phyloP scores from a whole-genome alignment of 1,140 invertebrate genomes.

The Brachionus manjavacas region DNA sequence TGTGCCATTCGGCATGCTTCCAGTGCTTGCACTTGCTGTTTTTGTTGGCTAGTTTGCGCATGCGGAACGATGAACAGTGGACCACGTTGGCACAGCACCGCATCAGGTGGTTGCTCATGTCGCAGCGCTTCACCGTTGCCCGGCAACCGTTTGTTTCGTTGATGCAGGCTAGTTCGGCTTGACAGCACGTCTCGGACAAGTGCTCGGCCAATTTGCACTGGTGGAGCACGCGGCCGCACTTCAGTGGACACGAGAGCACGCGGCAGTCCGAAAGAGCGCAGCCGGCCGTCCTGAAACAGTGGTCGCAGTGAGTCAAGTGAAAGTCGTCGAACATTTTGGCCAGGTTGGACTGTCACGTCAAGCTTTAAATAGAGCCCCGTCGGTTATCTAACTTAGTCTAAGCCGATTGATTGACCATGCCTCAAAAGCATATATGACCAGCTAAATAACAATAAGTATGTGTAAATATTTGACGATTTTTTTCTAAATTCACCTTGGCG shows the following conservation, averaged over 20 bases:
- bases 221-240: neutral
- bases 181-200: neutral
- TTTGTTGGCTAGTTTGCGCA: neutral
- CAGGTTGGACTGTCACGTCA: too few species aligned
- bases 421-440: neutral
- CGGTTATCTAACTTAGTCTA: neutral
- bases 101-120: neutral
- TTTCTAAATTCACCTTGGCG: slow-evolving; percentile 3
- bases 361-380: neutral
- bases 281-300: neutral
- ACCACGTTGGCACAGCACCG: slow-evolving; percentile 13
- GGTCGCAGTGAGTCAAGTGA: neutral
- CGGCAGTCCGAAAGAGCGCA: neutral
- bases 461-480: neutral
- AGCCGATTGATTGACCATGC: neutral
- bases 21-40: neutral
- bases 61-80: neutral
- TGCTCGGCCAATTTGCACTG: slow-evolving; percentile 19
- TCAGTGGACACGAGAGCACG: neutral
- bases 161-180: neutral
- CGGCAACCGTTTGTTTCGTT: neutral
- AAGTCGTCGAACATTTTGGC: neutral
- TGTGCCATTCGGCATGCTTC: neutral
- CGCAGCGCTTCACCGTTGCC: neutral
- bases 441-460: neutral